phyloP scores from a whole-genome alignment of 2,797 vertebrate species.

The Pygocentrus nattereri region DNA sequence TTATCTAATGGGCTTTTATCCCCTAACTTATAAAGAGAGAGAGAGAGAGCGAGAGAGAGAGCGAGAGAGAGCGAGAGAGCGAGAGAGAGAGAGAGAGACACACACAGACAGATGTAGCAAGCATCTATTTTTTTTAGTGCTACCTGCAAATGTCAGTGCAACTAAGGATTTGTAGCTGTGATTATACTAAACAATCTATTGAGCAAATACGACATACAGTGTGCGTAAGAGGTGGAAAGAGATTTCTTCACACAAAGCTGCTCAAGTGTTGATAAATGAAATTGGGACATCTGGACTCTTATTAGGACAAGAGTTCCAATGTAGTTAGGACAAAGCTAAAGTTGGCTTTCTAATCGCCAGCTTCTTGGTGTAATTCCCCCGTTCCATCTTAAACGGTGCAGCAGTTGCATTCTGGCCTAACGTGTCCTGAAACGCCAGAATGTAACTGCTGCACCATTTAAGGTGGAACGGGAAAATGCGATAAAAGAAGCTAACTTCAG shows the following conservation, averaged over 20 bases:
- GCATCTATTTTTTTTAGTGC: background rate
- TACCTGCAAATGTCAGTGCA: background rate
- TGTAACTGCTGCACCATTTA: too few species aligned
- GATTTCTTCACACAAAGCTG: background rate
- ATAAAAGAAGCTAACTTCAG: too few species aligned
- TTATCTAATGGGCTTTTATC: slow-evolving; percentile 34
- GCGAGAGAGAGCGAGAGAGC: background rate
- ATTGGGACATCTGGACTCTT: background rate
- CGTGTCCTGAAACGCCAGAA: too few species aligned
- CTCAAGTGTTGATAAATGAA: background rate
- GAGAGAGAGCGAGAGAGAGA: background rate
- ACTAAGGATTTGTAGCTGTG: too few species aligned
- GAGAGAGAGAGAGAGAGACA: background rate
- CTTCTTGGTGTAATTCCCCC: too few species aligned
- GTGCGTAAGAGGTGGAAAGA: background rate
- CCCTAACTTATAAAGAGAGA: background rate
- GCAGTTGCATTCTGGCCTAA: too few species aligned
- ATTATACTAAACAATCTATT: background rate
- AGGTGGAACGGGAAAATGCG: too few species aligned
- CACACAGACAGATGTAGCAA: background rate
- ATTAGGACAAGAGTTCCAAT: background rate
- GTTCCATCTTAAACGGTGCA: too few species aligned
- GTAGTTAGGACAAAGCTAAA: too few species aligned
- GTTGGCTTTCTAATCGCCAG: too few species aligned
- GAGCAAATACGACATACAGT: background rate